Base-by-base conservation (phyloP, 2,888 invertebrate genomes). In the Chromoteleia sp. region DNA sequence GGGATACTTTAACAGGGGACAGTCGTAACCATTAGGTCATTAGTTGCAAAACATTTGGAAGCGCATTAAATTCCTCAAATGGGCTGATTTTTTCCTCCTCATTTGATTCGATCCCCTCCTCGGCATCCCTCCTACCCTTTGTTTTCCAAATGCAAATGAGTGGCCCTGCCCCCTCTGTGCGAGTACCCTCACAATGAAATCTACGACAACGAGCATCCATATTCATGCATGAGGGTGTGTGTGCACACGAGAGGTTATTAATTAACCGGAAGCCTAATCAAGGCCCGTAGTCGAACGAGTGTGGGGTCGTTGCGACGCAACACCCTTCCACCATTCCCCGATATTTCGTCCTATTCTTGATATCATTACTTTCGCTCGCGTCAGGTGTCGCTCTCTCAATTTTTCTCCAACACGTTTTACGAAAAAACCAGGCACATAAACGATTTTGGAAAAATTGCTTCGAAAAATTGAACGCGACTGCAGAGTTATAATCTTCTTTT, bases 211-310 rank as follows among this genome's bases (percentile, higher is more conserved):
- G 87, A 86, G 86, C 89, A 90, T 90, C 89, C 91, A 90, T 91
- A 90, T 91, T 91, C 90, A 90, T 91, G 88, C 86, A 85, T 85
- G 78, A 83, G 84, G 81, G 87, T 86, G 90, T 89, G 89, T 90
- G 89, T 88, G 88, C 89, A 89, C 89, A 88, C 88, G 91, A 91
- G 92, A 92, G 92, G 92, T 92, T 93, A 93, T 93, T 93, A 93
- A 93, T 93, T 93, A 93, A 92, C 92, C 92, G 92, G 92, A 92
- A 92, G 92, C 92, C 93, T 93, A 93, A 93, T 93, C 93, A 93
- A 93, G 93, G 92, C 88, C 89, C 87, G 88, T 86, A 88, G 88
- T 87, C 87, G 88, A 87, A 87, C 43, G 76, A 68, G 65, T 78
- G 41, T 74, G 83, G 70, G 81, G 71, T 78, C 80, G 85, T 86